A percentile compares a stretch with the other conserved stretches of the same genome.
These are phyloP conservation scores for Synanceia verrucosa DNA, from an alignment of 2,797 vertebrate species.

Conservation along the genomic window DNA sequence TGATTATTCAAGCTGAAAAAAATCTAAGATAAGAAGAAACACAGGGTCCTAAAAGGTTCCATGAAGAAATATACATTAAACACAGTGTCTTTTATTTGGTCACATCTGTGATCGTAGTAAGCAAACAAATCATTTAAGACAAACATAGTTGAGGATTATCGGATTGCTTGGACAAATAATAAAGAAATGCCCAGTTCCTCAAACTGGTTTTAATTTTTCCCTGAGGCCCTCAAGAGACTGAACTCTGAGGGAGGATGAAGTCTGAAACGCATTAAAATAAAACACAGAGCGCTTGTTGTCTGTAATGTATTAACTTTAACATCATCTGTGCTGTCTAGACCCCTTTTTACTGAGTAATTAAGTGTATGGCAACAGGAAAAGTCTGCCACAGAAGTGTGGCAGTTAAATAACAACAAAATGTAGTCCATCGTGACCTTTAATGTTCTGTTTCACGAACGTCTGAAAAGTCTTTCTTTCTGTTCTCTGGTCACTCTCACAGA, in stretches of 20 bases:
- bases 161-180: neutral
- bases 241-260: neutral
- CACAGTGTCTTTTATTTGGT: neutral
- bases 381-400: neutral
- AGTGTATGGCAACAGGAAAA: neutral
- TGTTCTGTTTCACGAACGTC: neutral
- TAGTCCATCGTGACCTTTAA: neutral
- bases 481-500: too few relatives aligned
- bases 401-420: neutral
- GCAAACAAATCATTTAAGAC: neutral
- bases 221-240: neutral
- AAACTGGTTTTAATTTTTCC: neutral
- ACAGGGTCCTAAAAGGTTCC: neutral
- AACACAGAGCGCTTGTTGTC: neutral
- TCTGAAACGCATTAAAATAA: neutral
- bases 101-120: neutral
- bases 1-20: neutral
- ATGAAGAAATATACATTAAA: neutral
- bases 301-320: neutral
- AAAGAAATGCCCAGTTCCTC: neutral
- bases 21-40: neutral
- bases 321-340: slow-evolving; percentile 1
- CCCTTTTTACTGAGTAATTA: slow-evolving; percentile 14
- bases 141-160: neutral
- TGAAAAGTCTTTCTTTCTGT: neutral